Evolutionary conservation across 92 coral and sea anemone genomes (phyloP).

Genomic region (Scolanthus callimorphus): DNA sequence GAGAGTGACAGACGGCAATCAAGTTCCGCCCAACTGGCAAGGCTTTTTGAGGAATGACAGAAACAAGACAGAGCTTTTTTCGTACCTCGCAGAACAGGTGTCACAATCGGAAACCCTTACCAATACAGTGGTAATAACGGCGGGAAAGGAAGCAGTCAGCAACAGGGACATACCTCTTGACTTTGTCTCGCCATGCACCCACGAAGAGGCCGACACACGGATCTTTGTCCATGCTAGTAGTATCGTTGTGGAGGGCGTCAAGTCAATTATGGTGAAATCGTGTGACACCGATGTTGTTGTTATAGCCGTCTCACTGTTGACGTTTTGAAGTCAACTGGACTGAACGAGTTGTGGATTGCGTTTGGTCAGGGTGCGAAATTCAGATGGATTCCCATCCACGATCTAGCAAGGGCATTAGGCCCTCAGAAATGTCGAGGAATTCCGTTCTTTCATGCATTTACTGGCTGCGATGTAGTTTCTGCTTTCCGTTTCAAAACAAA

Average conservation of each 20-base stretch:
- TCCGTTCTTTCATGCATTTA: conserved; percentile 41
- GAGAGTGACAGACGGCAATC: conserved; percentile 25
- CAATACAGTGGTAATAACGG: conserved; percentile 17
- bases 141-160: conserved; percentile 14
- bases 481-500: conserved; percentile 36
- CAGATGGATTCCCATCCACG: conserved; percentile 29
- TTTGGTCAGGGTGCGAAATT: conserved; percentile 18
- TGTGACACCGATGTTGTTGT: no score
- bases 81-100: conserved; percentile 35
- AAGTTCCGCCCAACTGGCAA: conserved; percentile 22
- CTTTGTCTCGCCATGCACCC: conserved; percentile 14
- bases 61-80: conserved; percentile 28
- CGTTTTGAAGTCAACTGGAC: conserved; percentile 2
- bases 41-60: conserved; percentile 13
- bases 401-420: conserved; percentile 8
- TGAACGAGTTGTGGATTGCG: conserved; percentile 34
- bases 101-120: not conserved
- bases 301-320: no score
- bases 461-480: conserved; percentile 38
- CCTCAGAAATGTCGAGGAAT: conserved; percentile 7
- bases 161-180: not conserved
- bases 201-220: no score
- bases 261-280: no score
- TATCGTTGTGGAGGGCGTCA: no score
- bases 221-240: no score